These are phyloP conservation scores for Leptodirus hochenwartii DNA, from an alignment of 2,888 invertebrate species.

Conservation along the genomic window DNA sequence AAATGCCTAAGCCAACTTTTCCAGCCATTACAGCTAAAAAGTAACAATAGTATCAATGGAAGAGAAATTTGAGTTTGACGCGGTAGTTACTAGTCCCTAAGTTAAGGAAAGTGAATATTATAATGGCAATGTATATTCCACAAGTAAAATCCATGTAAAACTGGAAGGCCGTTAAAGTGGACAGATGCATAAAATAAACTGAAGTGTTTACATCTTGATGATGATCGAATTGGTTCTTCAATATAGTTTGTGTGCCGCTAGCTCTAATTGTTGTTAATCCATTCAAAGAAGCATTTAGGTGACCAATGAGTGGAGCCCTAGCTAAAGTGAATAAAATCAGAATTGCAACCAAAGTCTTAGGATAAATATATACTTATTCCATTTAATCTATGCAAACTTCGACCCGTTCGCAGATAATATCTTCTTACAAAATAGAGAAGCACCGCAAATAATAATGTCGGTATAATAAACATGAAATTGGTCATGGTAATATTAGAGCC, in stretches of 20 bases:
- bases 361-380: slow-evolving; percentile 25
- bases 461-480: slow-evolving; percentile 43
- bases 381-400: slow-evolving; percentile 53
- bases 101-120: slow-evolving; percentile 15
- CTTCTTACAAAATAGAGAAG: slow-evolving; percentile 42
- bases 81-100: too few species aligned
- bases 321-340: slow-evolving; percentile 17
- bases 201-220: slow-evolving; percentile 24
- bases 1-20: slow-evolving; percentile 61
- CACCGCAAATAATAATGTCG: slow-evolving; percentile 40
- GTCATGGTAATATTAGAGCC: too few species aligned
- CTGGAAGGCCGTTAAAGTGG: slow-evolving; percentile 19
- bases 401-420: slow-evolving; percentile 56
- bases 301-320: slow-evolving; percentile 24
- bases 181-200: slow-evolving; percentile 19
- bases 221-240: slow-evolving; percentile 22
- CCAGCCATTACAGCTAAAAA: slow-evolving; percentile 33
- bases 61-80: too few species aligned
- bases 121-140: slow-evolving; percentile 16
- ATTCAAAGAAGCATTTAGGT: slow-evolving; percentile 23
- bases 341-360: too few species aligned
- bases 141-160: slow-evolving; percentile 20
- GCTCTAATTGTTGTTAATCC: slow-evolving; percentile 23
- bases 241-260: slow-evolving; percentile 18
- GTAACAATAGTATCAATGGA: too few species aligned